A percentile compares a stretch with the other conserved stretches of the same genome.
phyloP scores from a whole-genome alignment of 2,113 vertebrate species.

The Dascyllus trimaculatus region DNA sequence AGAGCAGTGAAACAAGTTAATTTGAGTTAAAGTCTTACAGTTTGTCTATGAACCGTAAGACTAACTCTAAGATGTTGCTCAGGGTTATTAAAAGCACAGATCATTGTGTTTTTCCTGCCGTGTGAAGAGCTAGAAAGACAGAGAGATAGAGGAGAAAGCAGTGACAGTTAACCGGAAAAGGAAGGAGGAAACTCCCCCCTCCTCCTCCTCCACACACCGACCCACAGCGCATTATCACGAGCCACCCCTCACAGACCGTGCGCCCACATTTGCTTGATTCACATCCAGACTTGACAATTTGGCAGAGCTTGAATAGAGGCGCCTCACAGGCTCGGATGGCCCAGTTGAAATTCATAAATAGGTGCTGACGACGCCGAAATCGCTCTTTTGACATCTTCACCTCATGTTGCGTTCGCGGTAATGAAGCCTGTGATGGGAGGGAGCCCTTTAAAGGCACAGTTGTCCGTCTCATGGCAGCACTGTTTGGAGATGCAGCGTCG shows the following conservation, averaged over 20 bases:
- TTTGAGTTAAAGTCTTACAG: too few relatives aligned
- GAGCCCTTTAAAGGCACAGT: background rate
- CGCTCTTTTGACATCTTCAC: slow-evolving; percentile 10
- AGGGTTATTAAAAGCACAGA: background rate
- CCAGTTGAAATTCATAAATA: slow-evolving; percentile 56
- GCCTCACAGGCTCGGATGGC: slow-evolving; percentile 42
- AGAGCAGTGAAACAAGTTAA: too few relatives aligned
- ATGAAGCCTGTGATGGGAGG: slow-evolving; percentile 2
- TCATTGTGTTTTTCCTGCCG: background rate
- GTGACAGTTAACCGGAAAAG: slow-evolving; percentile 52
- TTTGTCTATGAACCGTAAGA: too few relatives aligned
- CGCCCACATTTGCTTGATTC: slow-evolving; percentile 57
- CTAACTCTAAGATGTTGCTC: background rate
- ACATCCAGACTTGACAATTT: slow-evolving; percentile 60
- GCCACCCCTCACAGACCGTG: slow-evolving; percentile 38
- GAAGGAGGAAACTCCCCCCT: slow-evolving; percentile 46
- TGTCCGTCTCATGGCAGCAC: background rate
- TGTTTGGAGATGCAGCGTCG: background rate
- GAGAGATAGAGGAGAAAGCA: background rate
- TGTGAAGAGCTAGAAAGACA: slow-evolving; percentile 12
- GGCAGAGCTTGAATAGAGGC: slow-evolving; percentile 54
- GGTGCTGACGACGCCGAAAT: slow-evolving; percentile 13
- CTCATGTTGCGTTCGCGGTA: slow-evolving; percentile 13
- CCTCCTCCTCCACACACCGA: background rate
- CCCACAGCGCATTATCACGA: slow-evolving; percentile 40